These are phyloP conservation scores for Notolepis coatsorum DNA, from an alignment of 2,797 vertebrate species.

Conservation along the genomic window DNA sequence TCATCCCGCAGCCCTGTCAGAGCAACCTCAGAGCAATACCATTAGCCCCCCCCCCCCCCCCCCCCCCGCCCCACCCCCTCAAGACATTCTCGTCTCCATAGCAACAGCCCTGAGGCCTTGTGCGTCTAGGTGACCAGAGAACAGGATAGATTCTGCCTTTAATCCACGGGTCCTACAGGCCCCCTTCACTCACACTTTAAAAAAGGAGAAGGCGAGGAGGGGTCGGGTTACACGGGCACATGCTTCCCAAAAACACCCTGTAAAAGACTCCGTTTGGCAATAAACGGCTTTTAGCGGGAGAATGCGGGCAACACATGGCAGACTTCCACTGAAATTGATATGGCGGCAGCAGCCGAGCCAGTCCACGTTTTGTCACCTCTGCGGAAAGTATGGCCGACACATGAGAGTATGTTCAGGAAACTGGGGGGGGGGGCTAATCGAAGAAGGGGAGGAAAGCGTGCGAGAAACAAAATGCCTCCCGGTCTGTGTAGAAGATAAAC, in stretches of 20 bases:
- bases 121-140: constrained; percentile 67
- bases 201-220: constrained; percentile 39
- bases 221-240: constrained; percentile 67
- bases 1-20: constrained; percentile 25
- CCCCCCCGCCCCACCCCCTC: not conserved
- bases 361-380: not conserved
- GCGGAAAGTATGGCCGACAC: not conserved
- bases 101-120: constrained; percentile 73
- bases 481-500: constrained; percentile 4
- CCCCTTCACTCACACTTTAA: constrained; percentile 59
- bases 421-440: not conserved
- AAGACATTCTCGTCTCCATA: constrained; percentile 68
- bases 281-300: constrained; percentile 22
- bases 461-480: not conserved
- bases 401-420: not conserved
- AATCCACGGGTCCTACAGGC: constrained; percentile 60
- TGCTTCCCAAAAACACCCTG: constrained; percentile 28
- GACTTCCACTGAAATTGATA: not conserved
- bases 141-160: constrained; percentile 65
- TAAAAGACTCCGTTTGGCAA: constrained; percentile 12
- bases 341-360: not conserved
- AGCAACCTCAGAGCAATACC: constrained; percentile 45
- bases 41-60: constrained; percentile 49
- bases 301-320: not conserved
- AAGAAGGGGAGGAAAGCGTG: not conserved